A percentile compares a stretch with the other conserved stretches of the same genome.
Conservation (phyloP, 2,797 vertebrate species). For the Bradypodion pumilum region DNA sequence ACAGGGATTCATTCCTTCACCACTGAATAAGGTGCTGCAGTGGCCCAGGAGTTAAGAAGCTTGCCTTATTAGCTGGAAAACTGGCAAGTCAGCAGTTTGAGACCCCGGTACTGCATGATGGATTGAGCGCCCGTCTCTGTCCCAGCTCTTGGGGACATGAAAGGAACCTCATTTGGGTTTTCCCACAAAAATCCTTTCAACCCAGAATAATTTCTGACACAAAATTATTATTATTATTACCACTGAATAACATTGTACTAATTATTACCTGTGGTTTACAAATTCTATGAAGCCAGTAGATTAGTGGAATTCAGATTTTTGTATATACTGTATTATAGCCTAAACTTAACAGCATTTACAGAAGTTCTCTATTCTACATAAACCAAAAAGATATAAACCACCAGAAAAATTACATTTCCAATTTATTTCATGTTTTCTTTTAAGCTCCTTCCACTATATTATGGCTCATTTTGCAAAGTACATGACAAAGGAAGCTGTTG, state of each 20-base stretch:
- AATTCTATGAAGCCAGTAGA: not conserved
- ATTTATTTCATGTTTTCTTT: not conserved
- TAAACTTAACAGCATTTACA: not conserved
- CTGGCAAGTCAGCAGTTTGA: too few relatives aligned
- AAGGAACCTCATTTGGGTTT: too few relatives aligned
- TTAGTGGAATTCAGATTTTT: not conserved
- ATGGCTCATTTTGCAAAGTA: not conserved
- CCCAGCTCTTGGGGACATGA: too few relatives aligned
- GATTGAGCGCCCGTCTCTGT: too few relatives aligned
- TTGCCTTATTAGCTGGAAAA: too few relatives aligned
- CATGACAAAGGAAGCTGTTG: not conserved
- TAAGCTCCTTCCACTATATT: not conserved
- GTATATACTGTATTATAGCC: too few relatives aligned
- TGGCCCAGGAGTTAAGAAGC: too few relatives aligned
- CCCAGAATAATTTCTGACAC: too few relatives aligned
- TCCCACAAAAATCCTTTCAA: too few relatives aligned
- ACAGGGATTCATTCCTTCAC: not conserved
- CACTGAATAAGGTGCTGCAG: not conserved
- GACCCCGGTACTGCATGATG: too few relatives aligned
- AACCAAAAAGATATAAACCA: not conserved
- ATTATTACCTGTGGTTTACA: not conserved
- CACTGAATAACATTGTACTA: not conserved
- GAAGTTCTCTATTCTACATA: not conserved
- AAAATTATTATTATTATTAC: too few relatives aligned
- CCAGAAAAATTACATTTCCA: not conserved